Evolutionary conservation across 2,888 invertebrate species (phyloP).

Genomic region (Polyommatus icarus): DNA sequence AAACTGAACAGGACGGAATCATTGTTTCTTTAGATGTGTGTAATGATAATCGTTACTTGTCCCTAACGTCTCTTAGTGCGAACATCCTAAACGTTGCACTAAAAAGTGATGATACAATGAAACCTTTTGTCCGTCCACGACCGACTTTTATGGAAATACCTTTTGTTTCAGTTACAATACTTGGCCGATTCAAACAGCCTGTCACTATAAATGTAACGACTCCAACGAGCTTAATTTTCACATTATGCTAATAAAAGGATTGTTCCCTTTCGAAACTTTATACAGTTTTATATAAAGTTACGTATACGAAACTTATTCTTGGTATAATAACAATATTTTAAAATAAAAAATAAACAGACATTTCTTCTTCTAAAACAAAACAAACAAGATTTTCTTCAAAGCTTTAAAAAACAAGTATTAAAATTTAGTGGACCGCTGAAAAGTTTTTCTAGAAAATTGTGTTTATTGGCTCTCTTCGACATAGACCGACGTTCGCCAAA

Average conservation of each 20-base stretch:
- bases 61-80: background rate
- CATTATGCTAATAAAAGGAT: slow-evolving; percentile 8
- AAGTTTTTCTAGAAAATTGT: slow-evolving; percentile 40
- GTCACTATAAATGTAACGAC: slow-evolving; percentile 10
- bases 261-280: slow-evolving; percentile 6
- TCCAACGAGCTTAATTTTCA: slow-evolving; percentile 12
- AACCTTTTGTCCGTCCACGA: slow-evolving; percentile 13
- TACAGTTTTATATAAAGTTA: background rate
- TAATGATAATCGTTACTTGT: background rate
- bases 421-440: background rate
- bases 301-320: no score
- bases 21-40: background rate
- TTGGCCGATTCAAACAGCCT: background rate
- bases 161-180: slow-evolving; percentile 17
- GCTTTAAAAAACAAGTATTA: background rate
- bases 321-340: no score
- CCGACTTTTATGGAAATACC: slow-evolving; percentile 20
- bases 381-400: background rate
- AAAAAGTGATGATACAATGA: slow-evolving; percentile 10
- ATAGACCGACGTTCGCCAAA: slow-evolving; percentile 62
- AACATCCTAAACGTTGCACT: background rate
- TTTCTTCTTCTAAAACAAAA: background rate
- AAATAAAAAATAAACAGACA: background rate
- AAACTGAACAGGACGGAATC: background rate
- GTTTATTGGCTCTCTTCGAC: slow-evolving; percentile 51